These are phyloP conservation scores for Campoletis sonorensis DNA, from an alignment of 1,140 invertebrate genomes.

Conservation along the genomic window DNA sequence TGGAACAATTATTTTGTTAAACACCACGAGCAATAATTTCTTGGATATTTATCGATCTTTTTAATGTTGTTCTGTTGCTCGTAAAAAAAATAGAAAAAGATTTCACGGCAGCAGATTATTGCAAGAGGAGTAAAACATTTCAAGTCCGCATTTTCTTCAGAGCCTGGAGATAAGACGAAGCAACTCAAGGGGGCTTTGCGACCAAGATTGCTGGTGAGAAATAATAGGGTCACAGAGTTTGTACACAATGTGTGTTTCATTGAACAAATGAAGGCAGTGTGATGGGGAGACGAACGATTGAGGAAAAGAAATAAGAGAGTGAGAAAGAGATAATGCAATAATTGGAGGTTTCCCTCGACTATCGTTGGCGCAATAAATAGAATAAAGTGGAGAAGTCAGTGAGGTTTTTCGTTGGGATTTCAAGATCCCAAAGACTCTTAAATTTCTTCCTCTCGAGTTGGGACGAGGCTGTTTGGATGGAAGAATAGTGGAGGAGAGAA, in stretches of 20 bases:
- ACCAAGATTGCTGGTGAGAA: neutral
- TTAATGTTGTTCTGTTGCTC: no score
- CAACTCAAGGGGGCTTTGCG: neutral
- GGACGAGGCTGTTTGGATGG: conserved; percentile 8
- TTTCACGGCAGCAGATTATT: neutral
- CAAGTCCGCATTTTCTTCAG: neutral
- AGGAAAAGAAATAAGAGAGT: neutral
- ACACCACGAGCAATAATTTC: no score
- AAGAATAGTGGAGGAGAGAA: conserved; percentile 1
- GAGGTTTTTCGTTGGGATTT: neutral
- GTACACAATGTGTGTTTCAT: neutral
- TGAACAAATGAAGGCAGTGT: neutral
- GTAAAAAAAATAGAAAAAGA: no score
- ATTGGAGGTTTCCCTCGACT: neutral
- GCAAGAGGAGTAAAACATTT: neutral
- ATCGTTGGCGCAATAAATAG: conserved; percentile 14
- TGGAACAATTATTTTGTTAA: no score
- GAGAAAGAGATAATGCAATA: neutral
- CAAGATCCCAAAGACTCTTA: conserved; percentile 3
- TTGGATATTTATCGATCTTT: no score
- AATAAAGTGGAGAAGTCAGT: neutral
- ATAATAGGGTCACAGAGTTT: neutral
- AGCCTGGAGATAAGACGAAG: neutral
- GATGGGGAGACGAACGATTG: neutral
- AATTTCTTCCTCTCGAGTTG: neutral